These are phyloP conservation scores for Acanthaster planci DNA, from an alignment of 35 echinoderm and acorn worm genomes.

Conservation along the genomic window DNA sequence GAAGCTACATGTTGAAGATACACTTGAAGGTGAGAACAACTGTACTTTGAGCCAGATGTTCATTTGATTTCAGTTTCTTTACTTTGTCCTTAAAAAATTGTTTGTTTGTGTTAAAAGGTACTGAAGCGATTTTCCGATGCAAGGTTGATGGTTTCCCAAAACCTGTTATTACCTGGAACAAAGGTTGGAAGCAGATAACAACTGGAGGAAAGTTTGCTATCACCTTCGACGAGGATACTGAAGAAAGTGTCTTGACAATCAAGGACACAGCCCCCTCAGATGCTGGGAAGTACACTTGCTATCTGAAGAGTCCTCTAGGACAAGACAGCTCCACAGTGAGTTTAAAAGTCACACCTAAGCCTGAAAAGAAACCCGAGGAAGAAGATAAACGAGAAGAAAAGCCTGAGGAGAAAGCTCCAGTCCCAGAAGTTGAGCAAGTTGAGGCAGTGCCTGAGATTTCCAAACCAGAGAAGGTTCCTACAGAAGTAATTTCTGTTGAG, in stretches of 20 bases:
- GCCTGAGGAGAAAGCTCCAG: slow-evolving; percentile 40
- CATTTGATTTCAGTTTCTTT: neutral
- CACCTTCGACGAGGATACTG: slow-evolving; percentile 25
- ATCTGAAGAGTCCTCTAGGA: slow-evolving; percentile 17
- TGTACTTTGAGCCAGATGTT: no score
- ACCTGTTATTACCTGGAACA: slow-evolving; percentile 72
- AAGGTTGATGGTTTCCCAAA: slow-evolving; percentile 70
- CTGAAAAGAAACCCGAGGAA: neutral
- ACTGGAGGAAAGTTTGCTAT: slow-evolving; percentile 23
- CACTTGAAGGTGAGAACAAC: neutral
- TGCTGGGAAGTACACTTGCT: slow-evolving; percentile 56
- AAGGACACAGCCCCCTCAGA: slow-evolving; percentile 40
- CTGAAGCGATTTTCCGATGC: slow-evolving; percentile 51
- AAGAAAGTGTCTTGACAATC: slow-evolving; percentile 25
- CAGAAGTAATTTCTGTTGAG: slow-evolving; percentile 4
- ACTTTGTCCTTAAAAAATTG: no score
- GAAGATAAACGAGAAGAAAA: slow-evolving; percentile 4
- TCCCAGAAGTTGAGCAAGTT: neutral
- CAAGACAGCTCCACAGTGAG: slow-evolving; percentile 8
- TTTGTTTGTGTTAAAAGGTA: neutral
- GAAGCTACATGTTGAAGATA: slow-evolving; percentile 6
- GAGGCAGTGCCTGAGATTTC: neutral
- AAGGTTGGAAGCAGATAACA: slow-evolving; percentile 79
- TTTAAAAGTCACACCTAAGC: neutral
- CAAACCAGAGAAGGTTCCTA: slow-evolving; percentile 7